Base-by-base conservation (phyloP, 2,888 invertebrate species). In the Caenorhabditis sinica region DNA sequence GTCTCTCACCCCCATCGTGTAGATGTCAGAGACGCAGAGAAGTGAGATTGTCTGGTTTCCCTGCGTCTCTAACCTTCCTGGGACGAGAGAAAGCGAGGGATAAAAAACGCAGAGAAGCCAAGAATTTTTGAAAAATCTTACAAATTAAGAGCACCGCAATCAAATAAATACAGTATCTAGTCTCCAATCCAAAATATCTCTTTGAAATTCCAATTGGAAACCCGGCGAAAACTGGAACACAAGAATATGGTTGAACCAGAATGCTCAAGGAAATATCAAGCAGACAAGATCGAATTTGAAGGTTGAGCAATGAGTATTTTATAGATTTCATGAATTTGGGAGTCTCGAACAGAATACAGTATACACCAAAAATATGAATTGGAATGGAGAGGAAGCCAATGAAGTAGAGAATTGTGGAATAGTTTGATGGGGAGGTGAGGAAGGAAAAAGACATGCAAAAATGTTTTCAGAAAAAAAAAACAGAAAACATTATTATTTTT, bases 241-340 rank as follows among this genome's bases (percentile, higher is more conserved):
- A 63, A 13, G 2, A 15, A 25, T 23, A 63, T 6, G 63, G 63
- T 63, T 63, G 63, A 25, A 43, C 43, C 6, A 63, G 13, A 2
- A 63, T 13, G 23, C 43, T 43, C 3, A 63, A 20, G 23, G 25
- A 5, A 11, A 63, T 23, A 43, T 63, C 63, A 20, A 63, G 13
- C 9, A 4, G 17, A n/a, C 1, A 36, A 8, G n/a, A 1, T 0
- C n/a, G 36, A n/a, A 33, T n/a, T 8, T 60, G 60, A 1, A 60
- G 3, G 15, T 20, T 60, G n/a, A 60, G 17, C 33, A 60, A 33
- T 60, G 60, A 8, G 9, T 5, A 36, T 36, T 60, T 60, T 20
- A 36, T 30, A 4, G 60, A 60, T 60, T 36, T 60, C 60, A 60
- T 60, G 1, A 20, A 60, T n/a, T 60, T 33, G 5, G 60, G 60